Evolutionary conservation across 2,113 vertebrate species (phyloP), one percentile per base, ranked within the genome.

Genomic region (Cynocephalus volans): DNA sequence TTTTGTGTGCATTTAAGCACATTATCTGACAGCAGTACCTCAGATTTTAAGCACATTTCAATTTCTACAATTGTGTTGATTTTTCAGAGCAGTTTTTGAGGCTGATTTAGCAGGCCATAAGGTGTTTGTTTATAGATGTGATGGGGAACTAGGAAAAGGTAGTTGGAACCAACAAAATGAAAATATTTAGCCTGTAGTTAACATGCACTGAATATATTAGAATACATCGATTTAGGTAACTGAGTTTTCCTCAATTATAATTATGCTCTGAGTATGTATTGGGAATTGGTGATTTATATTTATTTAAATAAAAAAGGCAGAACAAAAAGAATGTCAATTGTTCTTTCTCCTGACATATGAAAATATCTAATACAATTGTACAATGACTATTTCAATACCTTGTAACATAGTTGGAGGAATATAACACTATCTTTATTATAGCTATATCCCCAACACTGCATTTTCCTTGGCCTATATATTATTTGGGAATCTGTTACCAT

Each of bases 131-230:
- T 95, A 52, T 80, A 92, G 45, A 21, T 67, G 18, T 88, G 23
- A 75, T 52, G 54, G 31, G 24, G n/a, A 96, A 54, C 21, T 36
- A 79, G 67, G 45, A 82, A 93, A 95, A 97, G 36, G 60, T 97
- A 95, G 54, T 56, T 97, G 19, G 58, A 92, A 76, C 8, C 26
- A 85, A 81, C 58, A 95, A 88, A 95, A 90, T 86, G 65, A 93
- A 97, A 93, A 92, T 95, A 96, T 89, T 95, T 94, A 91, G 58
- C 58, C 70, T 84, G 2, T 54, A 80, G 56, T 92, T 91, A 94
- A n/a, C 28, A 65, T 19, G 9, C 7, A 26, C 28, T 73, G 58
- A 83, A 62, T 92, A 48, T 72, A 84, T 96, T 95, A 97, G 84
- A 89, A 83, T 91, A 75, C 54, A 48, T 67, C 92, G 83, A 70